Evolutionary conservation across 2,888 invertebrate species (phyloP), one percentile per base, ranked within the genome.

Genomic region (Aradus depressus): DNA sequence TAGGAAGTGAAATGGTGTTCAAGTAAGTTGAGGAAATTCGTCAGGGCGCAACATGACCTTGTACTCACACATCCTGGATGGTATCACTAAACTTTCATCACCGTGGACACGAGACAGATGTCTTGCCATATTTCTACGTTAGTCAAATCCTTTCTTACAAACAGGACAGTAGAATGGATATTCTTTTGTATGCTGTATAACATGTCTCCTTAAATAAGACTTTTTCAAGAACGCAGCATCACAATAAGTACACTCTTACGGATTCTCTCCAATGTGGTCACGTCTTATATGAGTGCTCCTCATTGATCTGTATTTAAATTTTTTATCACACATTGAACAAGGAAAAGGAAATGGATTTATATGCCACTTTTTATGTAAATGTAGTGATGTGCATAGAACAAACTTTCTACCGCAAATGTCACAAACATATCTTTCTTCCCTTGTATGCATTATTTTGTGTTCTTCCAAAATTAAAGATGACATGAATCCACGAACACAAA

Each of bases 161-260:
- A 41, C 41, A 18, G 51, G 51, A 44, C 60, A 60, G 26, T 51
- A 57, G 41, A 53, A 57, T 3, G 59, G 58, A 42, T 60, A 59
- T 12, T 53, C 48, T 5, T 58, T 58, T 1, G 60, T 60, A 42
- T 60, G 60, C 3, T 58, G 42, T 23, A 58, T 67, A 54, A 72
- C 61, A 58, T 72, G 72, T 18, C 65, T 64, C 55, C 71, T 72
- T 32, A 70, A 64, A 10, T 69, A 68, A 26, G 68, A 66, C 12
- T 69, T 66, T 59, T 65, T 63, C 31, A 71, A 69, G 56, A 68
- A 68, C 2, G 68, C 63, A 57, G 71, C 69, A 12, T 66, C 57
- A 55, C 72, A 72, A 60, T 66, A 65, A 18, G 66, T 66, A 57
- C 72, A 72, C 48, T 67, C 66, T 60, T 72, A 71, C 1, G 68